Conservation (phyloP, 2,888 invertebrate species). For the Pseudolycoriella hygida region DNA sequence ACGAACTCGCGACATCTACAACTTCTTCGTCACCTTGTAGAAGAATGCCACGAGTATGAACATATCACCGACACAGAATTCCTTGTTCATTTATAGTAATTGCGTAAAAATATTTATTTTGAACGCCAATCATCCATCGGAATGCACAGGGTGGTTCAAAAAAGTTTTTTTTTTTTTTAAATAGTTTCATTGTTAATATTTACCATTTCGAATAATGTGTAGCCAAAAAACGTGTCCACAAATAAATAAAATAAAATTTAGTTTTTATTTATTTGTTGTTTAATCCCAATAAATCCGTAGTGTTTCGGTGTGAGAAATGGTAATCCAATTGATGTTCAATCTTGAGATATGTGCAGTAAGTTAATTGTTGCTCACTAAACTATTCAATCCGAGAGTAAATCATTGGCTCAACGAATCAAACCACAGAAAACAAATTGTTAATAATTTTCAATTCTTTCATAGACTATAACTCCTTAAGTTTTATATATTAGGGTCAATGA, state of each 20-base stretch:
- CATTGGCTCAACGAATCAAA: neutral
- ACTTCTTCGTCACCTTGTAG: neutral
- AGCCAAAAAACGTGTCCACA: neutral
- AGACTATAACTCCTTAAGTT: neutral
- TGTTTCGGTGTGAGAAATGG: too few species aligned
- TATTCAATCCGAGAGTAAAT: neutral
- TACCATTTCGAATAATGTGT: neutral
- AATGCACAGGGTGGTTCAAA: slow-evolving; percentile 5
- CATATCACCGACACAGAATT: neutral
- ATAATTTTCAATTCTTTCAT: neutral
- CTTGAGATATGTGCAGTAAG: too few species aligned
- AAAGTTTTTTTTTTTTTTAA: neutral
- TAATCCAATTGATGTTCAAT: too few species aligned
- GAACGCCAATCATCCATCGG: slow-evolving; percentile 6
- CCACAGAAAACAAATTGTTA: neutral
- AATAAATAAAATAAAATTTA: neutral
- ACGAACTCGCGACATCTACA: neutral
- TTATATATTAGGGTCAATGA: neutral
- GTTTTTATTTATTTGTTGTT: neutral
- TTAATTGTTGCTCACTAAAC: neutral
- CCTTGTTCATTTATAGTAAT: neutral
- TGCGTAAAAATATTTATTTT: slow-evolving; percentile 5
- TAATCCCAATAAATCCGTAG: too few species aligned
- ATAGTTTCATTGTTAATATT: neutral
- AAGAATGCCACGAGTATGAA: neutral